phyloP scores from a whole-genome alignment of 1,140 invertebrate species.

The Drosophila bocqueti region DNA sequence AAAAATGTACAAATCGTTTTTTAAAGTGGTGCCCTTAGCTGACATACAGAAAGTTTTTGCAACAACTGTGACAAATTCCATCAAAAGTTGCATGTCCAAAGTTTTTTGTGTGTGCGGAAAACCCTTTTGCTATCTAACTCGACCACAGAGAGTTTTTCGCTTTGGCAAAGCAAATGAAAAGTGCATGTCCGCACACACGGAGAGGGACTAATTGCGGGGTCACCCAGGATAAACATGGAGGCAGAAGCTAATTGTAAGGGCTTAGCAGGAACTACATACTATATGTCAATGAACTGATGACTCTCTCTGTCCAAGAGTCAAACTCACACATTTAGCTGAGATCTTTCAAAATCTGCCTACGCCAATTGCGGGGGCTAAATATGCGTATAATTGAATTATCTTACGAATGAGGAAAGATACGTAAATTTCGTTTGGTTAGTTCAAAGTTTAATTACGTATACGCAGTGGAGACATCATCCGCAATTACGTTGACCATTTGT shows the following conservation, averaged over 20 bases:
- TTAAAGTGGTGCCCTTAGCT: not conserved
- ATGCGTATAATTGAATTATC: slow-evolving; percentile 67
- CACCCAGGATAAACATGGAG: slow-evolving; percentile 31
- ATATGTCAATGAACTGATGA: slow-evolving; percentile 63
- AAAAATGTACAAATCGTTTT: slow-evolving; percentile 13
- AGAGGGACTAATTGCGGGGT: slow-evolving; percentile 54
- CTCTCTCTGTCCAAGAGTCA: not conserved
- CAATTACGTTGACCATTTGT: slow-evolving; percentile 37
- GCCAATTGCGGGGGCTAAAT: slow-evolving; percentile 35
- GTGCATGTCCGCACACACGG: slow-evolving; percentile 40
- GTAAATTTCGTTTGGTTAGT: slow-evolving; percentile 35
- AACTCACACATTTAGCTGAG: slow-evolving; percentile 7
- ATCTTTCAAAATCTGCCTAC: slow-evolving; percentile 34
- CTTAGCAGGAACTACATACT: slow-evolving; percentile 23
- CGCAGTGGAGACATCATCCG: slow-evolving; percentile 41
- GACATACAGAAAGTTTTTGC: slow-evolving; percentile 4
- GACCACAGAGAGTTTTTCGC: slow-evolving; percentile 3
- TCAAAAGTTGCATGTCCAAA: slow-evolving; percentile 61
- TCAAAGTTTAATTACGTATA: slow-evolving; percentile 78
- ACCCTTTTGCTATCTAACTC: slow-evolving; percentile 5
- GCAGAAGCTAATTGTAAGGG: slow-evolving; percentile 54
- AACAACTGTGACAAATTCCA: slow-evolving; percentile 31
- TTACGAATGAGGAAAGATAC: slow-evolving; percentile 26
- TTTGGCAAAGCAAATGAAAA: slow-evolving; percentile 39
- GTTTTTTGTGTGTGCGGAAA: slow-evolving; percentile 14